Evolutionary conservation across 2,113 vertebrate species (phyloP).

Genomic region (Poecilia latipinna): DNA sequence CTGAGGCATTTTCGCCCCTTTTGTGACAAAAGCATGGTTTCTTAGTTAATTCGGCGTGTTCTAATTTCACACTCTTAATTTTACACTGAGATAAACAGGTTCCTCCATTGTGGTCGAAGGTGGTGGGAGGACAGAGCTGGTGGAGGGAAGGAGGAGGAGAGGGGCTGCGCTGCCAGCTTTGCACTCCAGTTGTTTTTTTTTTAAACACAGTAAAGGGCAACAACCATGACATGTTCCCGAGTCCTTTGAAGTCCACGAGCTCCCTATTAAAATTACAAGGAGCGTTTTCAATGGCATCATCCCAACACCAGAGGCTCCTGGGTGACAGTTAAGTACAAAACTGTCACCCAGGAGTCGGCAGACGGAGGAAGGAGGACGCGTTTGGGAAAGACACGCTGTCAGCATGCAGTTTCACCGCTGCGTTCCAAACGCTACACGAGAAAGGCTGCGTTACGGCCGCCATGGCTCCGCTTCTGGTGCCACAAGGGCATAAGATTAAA

Average conservation of each 20-base stretch:
- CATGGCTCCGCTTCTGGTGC: neutral
- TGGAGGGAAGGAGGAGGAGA: slow-evolving; percentile 30
- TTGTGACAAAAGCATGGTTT: slow-evolving; percentile 78
- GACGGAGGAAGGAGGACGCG: slow-evolving; percentile 26
- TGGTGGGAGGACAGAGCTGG: slow-evolving; percentile 42
- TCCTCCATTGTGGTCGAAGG: slow-evolving; percentile 63
- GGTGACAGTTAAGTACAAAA: slow-evolving; percentile 63
- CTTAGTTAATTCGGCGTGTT: slow-evolving; percentile 80
- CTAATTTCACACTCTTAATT: slow-evolving; percentile 82
- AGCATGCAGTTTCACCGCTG: slow-evolving; percentile 34
- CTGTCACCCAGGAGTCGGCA: neutral
- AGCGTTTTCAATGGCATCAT: slow-evolving; percentile 69
- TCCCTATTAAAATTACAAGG: slow-evolving; percentile 66
- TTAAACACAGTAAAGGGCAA: slow-evolving; percentile 61
- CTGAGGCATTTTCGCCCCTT: slow-evolving; percentile 71
- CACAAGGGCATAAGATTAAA: neutral
- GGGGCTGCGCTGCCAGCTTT: slow-evolving; percentile 39
- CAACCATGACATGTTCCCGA: slow-evolving; percentile 59
- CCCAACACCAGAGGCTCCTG: slow-evolving; percentile 68
- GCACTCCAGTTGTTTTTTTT: slow-evolving; percentile 45
- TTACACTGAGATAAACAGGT: slow-evolving; percentile 77
- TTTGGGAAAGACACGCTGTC: slow-evolving; percentile 45
- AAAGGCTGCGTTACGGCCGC: neutral
- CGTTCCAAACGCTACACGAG: slow-evolving; percentile 28
- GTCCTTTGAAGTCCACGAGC: slow-evolving; percentile 72